phyloP scores from a whole-genome alignment of 92 coral and sea anemone genomes.

The Parazoanthus darwini region DNA sequence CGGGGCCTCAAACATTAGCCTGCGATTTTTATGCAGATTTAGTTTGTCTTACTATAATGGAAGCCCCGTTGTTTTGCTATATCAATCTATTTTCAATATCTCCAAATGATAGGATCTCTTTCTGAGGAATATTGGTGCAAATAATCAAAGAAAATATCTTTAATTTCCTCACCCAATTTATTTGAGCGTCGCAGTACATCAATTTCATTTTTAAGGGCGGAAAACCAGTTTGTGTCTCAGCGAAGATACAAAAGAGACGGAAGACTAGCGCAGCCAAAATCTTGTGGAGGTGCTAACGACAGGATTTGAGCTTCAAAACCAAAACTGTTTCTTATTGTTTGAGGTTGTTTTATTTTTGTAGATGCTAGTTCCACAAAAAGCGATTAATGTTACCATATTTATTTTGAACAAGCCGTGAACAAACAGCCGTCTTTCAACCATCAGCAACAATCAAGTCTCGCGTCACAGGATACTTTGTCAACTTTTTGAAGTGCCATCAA shows the following conservation, averaged over 20 bases:
- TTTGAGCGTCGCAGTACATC: slow-evolving; percentile 17
- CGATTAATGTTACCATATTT: slow-evolving; percentile 28
- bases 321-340: slow-evolving; percentile 17
- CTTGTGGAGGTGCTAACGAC: slow-evolving; percentile 26
- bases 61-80: slow-evolving; percentile 15
- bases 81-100: slow-evolving; percentile 18
- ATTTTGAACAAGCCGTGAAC: slow-evolving; percentile 28
- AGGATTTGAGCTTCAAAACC: slow-evolving; percentile 8
- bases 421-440: slow-evolving; percentile 3
- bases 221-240: slow-evolving; percentile 12
- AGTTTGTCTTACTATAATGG: not conserved
- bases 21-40: not conserved
- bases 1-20: slow-evolving; percentile 13
- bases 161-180: slow-evolving; percentile 45
- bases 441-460: slow-evolving; percentile 10
- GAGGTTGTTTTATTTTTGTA: not conserved
- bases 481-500: slow-evolving; percentile 5
- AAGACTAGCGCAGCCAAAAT: not conserved
- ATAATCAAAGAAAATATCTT: slow-evolving; percentile 16
- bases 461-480: slow-evolving; percentile 8
- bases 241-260: not conserved
- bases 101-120: slow-evolving; percentile 40
- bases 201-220: slow-evolving; percentile 26
- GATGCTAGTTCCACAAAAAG: slow-evolving; percentile 14
- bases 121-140: slow-evolving; percentile 38